Percentiles rank a stretch among this genome's conserved stretches.
Conservation (phyloP, 1,140 invertebrate genomes). For the Pentalonia nigronervosa region DNA sequence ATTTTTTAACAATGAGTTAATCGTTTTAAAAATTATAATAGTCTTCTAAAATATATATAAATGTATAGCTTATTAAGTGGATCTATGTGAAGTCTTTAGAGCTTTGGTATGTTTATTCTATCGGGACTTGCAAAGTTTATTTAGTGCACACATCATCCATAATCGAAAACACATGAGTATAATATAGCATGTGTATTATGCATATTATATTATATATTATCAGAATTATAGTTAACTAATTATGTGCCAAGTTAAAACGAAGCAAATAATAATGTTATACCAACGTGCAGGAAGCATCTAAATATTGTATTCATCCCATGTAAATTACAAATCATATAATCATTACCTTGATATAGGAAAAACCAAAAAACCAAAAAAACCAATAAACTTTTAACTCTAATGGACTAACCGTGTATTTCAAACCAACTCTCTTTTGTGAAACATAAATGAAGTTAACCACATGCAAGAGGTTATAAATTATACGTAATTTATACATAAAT, state of each 20-base stretch:
- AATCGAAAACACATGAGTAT: not conserved
- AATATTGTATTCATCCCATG: not conserved
- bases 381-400: not conserved
- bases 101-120: not conserved
- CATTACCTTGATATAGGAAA: not conserved
- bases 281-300: not conserved
- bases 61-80: not conserved
- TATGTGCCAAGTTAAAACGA: not conserved
- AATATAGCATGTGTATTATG: too few relatives aligned
- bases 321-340: not conserved
- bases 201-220: too few relatives aligned
- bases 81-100: not conserved
- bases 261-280: not conserved
- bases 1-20: not conserved
- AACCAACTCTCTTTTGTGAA: not conserved
- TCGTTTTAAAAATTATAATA: not conserved
- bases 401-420: not conserved
- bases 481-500: not conserved
- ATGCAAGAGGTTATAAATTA: not conserved
- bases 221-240: too few relatives aligned
- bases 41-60: too few relatives aligned
- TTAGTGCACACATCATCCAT: not conserved
- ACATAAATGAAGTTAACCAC: not conserved
- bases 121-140: not conserved
- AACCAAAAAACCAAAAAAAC: not conserved